phyloP scores from a whole-genome alignment of 2,888 invertebrate species.

The Polydesmus complanatus region DNA sequence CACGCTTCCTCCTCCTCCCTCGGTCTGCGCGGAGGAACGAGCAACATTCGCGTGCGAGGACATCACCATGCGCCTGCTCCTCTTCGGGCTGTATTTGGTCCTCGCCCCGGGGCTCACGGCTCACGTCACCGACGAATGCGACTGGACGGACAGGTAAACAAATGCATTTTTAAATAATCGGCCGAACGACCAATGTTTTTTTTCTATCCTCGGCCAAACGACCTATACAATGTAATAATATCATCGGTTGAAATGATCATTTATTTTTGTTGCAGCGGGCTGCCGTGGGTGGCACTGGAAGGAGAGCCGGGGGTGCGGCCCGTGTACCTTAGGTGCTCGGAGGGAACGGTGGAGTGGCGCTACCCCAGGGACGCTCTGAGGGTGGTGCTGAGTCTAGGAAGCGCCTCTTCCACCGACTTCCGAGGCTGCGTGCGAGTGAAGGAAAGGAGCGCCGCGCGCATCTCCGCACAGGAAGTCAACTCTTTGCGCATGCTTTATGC shows the following conservation, averaged over 20 bases:
- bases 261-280: slow-evolving; percentile 17
- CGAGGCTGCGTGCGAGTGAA: slow-evolving; percentile 45
- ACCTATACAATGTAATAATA: neutral
- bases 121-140: no score
- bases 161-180: no score
- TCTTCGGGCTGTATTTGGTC: no score
- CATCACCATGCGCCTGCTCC: no score
- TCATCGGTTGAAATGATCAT: neutral
- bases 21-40: no score
- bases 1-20: no score
- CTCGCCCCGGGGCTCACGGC: no score
- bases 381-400: slow-evolving; percentile 46
- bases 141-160: no score
- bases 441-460: slow-evolving; percentile 34
- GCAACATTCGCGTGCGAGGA: no score
- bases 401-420: slow-evolving; percentile 26
- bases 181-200: no score
- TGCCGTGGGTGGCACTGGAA: slow-evolving; percentile 18
- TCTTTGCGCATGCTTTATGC: slow-evolving; percentile 45
- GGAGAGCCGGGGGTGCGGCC: slow-evolving; percentile 51
- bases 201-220: no score
- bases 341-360: slow-evolving; percentile 56
- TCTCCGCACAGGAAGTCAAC: slow-evolving; percentile 50
- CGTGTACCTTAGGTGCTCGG: slow-evolving; percentile 58
- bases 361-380: slow-evolving; percentile 60